Conservation (phyloP, 2,797 vertebrate genomes). For the Pantherophis alleghaniensis region DNA sequence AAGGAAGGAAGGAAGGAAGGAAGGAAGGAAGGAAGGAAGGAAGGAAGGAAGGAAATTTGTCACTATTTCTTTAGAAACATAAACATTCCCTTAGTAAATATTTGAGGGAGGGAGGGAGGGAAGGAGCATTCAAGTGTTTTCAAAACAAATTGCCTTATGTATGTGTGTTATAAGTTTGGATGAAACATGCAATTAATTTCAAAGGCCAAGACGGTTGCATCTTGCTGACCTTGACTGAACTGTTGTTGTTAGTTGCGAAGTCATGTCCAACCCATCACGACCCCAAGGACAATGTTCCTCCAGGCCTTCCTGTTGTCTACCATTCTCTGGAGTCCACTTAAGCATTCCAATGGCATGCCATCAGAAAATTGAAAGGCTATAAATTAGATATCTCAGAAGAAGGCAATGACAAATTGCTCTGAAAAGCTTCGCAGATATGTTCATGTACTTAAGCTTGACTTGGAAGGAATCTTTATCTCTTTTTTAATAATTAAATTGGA, state of each 20-base stretch:
- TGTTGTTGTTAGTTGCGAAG: not conserved
- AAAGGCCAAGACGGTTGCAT: not conserved
- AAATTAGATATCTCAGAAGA: not conserved
- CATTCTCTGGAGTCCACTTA: too few relatives aligned
- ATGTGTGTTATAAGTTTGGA: not conserved
- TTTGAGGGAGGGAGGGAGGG: too few relatives aligned
- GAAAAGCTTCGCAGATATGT: not conserved
- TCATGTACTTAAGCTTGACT: not conserved
- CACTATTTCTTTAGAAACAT: too few relatives aligned
- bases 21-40: too few relatives aligned
- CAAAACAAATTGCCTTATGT: not conserved
- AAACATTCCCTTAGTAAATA: too few relatives aligned
- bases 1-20: not conserved
- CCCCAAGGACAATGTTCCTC: too few relatives aligned
- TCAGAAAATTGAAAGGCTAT: not conserved
- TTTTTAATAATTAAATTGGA: not conserved
- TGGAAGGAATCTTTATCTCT: not conserved
- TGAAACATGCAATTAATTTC: not conserved
- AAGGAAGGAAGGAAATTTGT: not conserved
- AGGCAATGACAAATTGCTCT: not conserved
- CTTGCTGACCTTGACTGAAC: not conserved
- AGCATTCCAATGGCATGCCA: not conserved
- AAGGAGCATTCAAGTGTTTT: not conserved
- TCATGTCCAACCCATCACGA: too few relatives aligned
- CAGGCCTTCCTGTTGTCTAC: too few relatives aligned